Evolutionary conservation across 2,113 vertebrate species (phyloP).

Genomic region (Corythornis cristatus): DNA sequence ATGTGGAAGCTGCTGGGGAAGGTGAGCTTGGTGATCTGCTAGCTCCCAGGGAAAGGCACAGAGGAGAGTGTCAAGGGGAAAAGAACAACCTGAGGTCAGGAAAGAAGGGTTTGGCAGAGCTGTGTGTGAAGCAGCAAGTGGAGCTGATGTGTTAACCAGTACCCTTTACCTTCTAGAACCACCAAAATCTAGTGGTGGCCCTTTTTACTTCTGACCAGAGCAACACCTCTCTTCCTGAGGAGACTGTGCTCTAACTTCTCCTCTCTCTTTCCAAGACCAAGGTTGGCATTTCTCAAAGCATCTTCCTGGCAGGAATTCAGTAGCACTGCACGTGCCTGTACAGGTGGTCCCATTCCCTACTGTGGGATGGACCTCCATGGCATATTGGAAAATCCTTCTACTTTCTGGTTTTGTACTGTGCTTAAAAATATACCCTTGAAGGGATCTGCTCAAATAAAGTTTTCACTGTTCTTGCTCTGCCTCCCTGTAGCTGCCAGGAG

Average conservation of each 20-base stretch:
- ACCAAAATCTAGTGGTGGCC: neutral
- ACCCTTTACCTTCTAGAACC: neutral
- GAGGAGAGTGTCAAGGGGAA: neutral
- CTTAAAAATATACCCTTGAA: neutral
- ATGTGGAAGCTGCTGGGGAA: neutral
- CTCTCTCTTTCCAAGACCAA: neutral
- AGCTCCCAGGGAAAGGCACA: neutral
- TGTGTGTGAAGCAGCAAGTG: neutral
- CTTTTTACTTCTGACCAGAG: too few species aligned
- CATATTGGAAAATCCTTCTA: neutral
- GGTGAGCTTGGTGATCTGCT: neutral
- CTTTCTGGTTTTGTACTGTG: too few species aligned
- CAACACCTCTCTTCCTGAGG: neutral
- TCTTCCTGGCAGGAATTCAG: neutral
- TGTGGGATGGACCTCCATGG: rapidly evolving
- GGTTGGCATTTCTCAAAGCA: neutral
- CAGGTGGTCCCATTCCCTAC: neutral
- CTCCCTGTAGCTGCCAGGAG: neutral
- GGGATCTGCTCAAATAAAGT: neutral
- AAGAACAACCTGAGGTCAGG: neutral
- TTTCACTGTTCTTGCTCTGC: neutral
- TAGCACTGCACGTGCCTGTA: rapidly evolving
- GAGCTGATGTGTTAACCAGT: neutral
- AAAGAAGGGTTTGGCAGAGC: neutral
- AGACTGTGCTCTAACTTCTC: neutral